These are phyloP conservation scores for Cecidostiba fungosa DNA, from an alignment of 2,888 invertebrate genomes.

Conservation along the genomic window DNA sequence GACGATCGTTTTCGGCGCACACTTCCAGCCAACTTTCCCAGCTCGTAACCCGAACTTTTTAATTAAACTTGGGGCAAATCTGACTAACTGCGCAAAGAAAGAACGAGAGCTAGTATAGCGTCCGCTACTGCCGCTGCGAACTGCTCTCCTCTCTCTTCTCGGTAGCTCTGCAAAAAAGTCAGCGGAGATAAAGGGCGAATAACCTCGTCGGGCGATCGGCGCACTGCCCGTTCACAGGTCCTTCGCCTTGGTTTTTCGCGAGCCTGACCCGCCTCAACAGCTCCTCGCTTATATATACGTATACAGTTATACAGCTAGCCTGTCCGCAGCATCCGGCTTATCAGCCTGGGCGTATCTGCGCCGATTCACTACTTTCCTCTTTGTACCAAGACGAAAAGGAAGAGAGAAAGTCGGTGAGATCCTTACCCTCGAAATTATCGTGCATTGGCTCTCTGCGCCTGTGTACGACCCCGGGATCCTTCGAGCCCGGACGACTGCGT, in stretches of 20 bases:
- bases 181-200: slow-evolving; percentile 59
- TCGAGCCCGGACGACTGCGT: slow-evolving; percentile 52
- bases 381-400: background rate
- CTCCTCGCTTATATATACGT: background rate
- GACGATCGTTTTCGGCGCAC: slow-evolving; percentile 3
- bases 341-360: slow-evolving; percentile 40
- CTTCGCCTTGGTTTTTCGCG: slow-evolving; percentile 57
- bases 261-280: slow-evolving; percentile 59
- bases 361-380: background rate
- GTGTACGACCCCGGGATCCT: slow-evolving; percentile 45
- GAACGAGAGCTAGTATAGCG: background rate
- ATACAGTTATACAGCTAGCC: background rate
- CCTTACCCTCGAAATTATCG: slow-evolving; percentile 59
- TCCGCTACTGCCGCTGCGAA: background rate
- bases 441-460: slow-evolving; percentile 62
- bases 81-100: slow-evolving; percentile 21
- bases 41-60: slow-evolving; percentile 59
- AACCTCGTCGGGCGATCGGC: slow-evolving; percentile 54
- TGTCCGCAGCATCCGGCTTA: slow-evolving; percentile 39
- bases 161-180: slow-evolving; percentile 17
- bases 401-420: slow-evolving; percentile 16
- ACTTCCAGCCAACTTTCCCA: slow-evolving; percentile 41
- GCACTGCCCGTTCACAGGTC: slow-evolving; percentile 39
- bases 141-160: background rate
- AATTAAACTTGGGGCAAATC: slow-evolving; percentile 56